Base-by-base conservation (phyloP, 2,797 vertebrate species). In the Micropoecilia bifurca region DNA sequence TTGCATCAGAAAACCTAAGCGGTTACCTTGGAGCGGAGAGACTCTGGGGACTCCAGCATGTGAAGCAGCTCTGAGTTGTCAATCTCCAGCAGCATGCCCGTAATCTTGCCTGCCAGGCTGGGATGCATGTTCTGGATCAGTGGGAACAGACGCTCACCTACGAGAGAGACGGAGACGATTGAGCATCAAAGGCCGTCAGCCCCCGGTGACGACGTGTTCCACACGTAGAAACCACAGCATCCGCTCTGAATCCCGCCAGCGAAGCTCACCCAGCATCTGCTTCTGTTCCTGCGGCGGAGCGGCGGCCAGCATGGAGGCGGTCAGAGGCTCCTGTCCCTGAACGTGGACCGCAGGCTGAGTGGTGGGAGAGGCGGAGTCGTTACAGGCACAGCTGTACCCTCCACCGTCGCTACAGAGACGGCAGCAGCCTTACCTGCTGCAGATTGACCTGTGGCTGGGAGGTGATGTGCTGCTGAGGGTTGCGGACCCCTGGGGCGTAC, bases 11-110 rank as follows among this genome's bases (percentile, higher is more conserved):
- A 68, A 71, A 75, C 7, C 14, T 0, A 25, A 45, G n/a, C 22
- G 53, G 89, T 83, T 79, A 98, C 98, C 97, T 99, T 99, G 59
- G 98, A 99, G 93, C 97, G 97, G 91, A 99, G 98, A 89, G 98
- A 99, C 93, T 99, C 98, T 6, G 98, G 98, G 79, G 98, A 99
- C 95, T 99, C 98, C 36, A 99, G 96, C 98, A 99, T 99, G 94
- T 99, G 98, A 81, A 99, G 97, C 77, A 99, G 96, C 94, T 99
- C 98, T 0, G 98, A 99, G 93, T 99, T 99, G 94, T 99, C 98
- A 74, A 99, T 99, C 94, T 99, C 98, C 94, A 99, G 85, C 90
- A 99, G 90, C 98, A 99, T 99, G 80, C 98, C 98, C 16, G 98
- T 99, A 93, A 99, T 99, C 95, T 99, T 99, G 84, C 98, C 98